Percentiles rank a stretch among this genome's conserved stretches.
Evolutionary conservation across 2,113 vertebrate species (phyloP).

Genomic region (Ariopsis seemanni): DNA sequence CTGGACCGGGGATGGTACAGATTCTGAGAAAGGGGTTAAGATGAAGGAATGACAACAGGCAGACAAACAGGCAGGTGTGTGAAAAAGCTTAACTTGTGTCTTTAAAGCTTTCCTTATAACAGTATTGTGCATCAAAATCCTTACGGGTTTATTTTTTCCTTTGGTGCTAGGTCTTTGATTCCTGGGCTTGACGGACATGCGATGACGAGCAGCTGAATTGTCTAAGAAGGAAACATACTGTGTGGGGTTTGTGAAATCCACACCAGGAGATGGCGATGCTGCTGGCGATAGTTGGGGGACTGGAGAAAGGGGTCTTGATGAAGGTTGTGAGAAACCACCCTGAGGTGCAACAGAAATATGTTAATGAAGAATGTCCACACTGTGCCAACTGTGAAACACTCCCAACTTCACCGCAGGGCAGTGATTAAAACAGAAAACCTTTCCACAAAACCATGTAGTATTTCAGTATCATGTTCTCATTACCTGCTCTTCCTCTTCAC

Average conservation of each 20-base stretch:
- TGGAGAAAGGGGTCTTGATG: conserved; percentile 67
- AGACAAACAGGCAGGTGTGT: not conserved
- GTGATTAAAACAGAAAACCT: not conserved
- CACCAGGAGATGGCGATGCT: conserved; percentile 55
- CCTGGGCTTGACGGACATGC: conserved; percentile 82
- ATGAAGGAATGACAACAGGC: not conserved
- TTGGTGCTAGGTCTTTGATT: conserved; percentile 79
- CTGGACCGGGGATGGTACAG: conserved; percentile 61
- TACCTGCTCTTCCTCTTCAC: conserved; percentile 78
- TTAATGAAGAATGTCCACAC: not conserved
- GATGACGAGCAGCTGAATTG: conserved; percentile 84
- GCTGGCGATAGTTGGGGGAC: conserved; percentile 52
- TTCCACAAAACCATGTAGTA: not conserved
- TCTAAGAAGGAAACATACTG: conserved; percentile 75
- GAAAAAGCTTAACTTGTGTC: not conserved
- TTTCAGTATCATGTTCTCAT: conserved; percentile 2
- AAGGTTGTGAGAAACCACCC: conserved; percentile 68
- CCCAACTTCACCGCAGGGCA: not conserved
- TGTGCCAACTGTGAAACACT: conserved; percentile 2
- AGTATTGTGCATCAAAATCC: not conserved
- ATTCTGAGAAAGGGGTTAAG: conserved; percentile 41
- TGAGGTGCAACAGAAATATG: conserved; percentile 37
- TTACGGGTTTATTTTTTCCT: conserved; percentile 74
- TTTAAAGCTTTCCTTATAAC: not conserved
- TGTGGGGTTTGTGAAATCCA: conserved; percentile 74